Conservation (phyloP, 2,797 vertebrate genomes). For the Poeciliopsis turneri region DNA sequence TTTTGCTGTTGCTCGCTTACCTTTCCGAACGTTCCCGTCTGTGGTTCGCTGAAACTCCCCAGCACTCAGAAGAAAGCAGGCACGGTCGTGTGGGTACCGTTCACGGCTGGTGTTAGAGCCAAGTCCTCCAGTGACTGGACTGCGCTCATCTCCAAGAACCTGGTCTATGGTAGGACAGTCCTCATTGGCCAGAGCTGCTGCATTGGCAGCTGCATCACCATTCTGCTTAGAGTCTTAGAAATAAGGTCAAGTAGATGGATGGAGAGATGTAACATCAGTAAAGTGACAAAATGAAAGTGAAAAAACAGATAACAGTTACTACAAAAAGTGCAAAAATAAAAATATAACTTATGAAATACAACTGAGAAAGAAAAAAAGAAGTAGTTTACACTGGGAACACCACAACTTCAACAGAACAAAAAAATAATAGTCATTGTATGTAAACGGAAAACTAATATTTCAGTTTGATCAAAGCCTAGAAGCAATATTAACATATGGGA, state of each 20-base stretch:
- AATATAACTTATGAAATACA: neutral
- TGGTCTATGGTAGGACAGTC: conserved; percentile 94
- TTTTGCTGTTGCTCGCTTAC: conserved; percentile 73
- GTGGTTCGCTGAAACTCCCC: conserved; percentile 89
- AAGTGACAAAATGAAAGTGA: neutral
- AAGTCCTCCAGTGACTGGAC: conserved; percentile 81
- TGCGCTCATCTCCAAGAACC: conserved; percentile 92
- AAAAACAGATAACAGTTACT: neutral
- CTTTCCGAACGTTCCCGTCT: conserved; percentile 94
- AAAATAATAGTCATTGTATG: neutral
- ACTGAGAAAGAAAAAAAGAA: neutral
- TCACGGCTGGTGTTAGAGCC: conserved; percentile 81
- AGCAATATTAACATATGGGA: neutral
- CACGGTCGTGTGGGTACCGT: conserved; percentile 90
- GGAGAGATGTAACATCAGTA: neutral
- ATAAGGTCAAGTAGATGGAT: neutral
- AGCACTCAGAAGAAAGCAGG: conserved; percentile 91
- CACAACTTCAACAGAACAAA: neutral
- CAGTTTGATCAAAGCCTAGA: neutral
- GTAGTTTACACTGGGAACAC: neutral
- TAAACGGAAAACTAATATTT: neutral
- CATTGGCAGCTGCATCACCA: conserved; percentile 86
- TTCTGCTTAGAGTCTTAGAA: conserved; percentile 90
- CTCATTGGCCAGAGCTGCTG: conserved; percentile 91
- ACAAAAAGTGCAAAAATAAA: neutral